Conservation (phyloP, 2,797 vertebrate species). For the Leucoraja ocellata region DNA sequence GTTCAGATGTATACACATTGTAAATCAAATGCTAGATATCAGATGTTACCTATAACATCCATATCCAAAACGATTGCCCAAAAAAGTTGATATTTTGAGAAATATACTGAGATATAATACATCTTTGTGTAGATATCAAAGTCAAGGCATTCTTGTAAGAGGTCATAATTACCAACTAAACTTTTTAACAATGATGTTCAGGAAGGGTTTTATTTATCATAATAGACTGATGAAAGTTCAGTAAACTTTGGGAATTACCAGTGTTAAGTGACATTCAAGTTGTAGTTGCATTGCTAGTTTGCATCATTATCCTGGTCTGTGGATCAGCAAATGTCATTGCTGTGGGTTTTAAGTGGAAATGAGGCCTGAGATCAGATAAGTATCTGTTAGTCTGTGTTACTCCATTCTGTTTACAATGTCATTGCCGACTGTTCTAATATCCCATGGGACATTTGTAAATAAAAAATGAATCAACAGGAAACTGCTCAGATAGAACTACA, state of each 20-base stretch:
- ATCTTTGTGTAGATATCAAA: neutral
- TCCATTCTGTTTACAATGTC: slow-evolving; percentile 76
- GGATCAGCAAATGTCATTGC: slow-evolving; percentile 79
- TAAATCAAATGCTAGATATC: neutral
- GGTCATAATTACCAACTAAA: neutral
- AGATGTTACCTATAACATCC: neutral
- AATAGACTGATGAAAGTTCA: neutral
- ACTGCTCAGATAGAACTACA: slow-evolving; percentile 85
- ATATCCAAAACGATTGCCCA: neutral
- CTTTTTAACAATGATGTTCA: slow-evolving; percentile 20
- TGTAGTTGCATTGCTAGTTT: neutral
- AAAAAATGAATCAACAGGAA: slow-evolving; percentile 78
- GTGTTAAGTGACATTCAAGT: slow-evolving; percentile 19
- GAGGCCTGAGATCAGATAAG: slow-evolving; percentile 73
- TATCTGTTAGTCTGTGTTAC: slow-evolving; percentile 75
- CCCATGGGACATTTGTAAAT: slow-evolving; percentile 74
- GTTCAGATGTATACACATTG: neutral
- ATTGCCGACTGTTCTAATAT: slow-evolving; percentile 72
- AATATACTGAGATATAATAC: neutral
- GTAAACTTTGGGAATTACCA: slow-evolving; percentile 6
- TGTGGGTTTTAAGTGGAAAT: slow-evolving; percentile 75
- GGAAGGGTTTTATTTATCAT: neutral
- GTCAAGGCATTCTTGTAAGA: neutral
- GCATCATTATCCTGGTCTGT: slow-evolving; percentile 38
- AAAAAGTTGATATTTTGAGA: neutral